Base-by-base conservation (phyloP, 2,888 invertebrate species). In the Hypselothyrea guttata region DNA sequence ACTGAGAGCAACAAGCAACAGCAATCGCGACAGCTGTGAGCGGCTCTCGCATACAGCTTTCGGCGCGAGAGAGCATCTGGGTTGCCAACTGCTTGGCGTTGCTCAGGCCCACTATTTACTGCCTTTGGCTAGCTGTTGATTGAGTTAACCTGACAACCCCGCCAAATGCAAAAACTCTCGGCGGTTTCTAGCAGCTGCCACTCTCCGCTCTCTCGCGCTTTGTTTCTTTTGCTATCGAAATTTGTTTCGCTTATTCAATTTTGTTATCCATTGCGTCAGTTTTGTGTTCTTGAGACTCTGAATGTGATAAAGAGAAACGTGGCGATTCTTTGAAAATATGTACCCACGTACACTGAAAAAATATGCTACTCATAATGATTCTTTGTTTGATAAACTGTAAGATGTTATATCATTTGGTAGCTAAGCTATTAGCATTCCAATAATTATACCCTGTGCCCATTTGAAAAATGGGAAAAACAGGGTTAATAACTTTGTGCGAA, bases 241-340 rank as follows among this genome's bases (percentile, higher is more conserved):
- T 27, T 53, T 47, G 28, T 18, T 15, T 15, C 27, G 53, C 70
- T 73, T 62, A 59, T 66, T 66, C 37, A 51, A 53, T 48, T 38
- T 5, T 5, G 38, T n/a, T 47, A 30, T 11, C 4, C 34, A 55
- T 71, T 71, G 54, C 72, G 56, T 71, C 71, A 71, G 68, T 52
- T 18, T 9, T 8, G 1, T 33, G 22, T 34, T 27, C 40, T 22
- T 5, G 18, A 41, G 18, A 28, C 8, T 34, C 11, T 8, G 22
- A 22, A n/a, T n/a, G n/a, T n/a, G n/a, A n/a, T n/a, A 4, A 22
- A 22, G 5, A 22, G 5, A 22, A 22, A 22, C 22, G 22, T 22
- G 22, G 22, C 22, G 5, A 22, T 22, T 4, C 22, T 4, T 22
- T 22, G n/a, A n/a, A n/a, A n/a, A n/a, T n/a, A n/a, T n/a, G n/a